phyloP scores from a whole-genome alignment of 2,888 invertebrate species.

The Itoplectis maculator region DNA sequence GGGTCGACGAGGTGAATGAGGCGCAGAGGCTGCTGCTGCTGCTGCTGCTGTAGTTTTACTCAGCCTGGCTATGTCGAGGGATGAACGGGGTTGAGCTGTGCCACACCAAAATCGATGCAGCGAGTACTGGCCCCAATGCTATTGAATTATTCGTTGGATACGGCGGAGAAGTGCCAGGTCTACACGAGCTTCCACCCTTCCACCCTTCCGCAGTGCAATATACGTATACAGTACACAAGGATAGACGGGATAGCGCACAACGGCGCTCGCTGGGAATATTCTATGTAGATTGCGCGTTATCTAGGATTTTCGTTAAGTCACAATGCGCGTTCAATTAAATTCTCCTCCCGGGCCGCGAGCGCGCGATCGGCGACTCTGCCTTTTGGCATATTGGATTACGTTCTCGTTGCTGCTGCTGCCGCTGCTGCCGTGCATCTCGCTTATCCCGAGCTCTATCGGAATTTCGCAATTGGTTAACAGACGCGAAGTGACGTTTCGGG shows the following conservation, averaged over 20 bases:
- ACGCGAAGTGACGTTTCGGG: no score
- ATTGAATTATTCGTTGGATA: conserved; percentile 42
- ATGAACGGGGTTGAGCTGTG: conserved; percentile 33
- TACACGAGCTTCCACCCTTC: conserved; percentile 11
- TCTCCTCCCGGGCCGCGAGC: background rate
- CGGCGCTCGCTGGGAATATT: background rate
- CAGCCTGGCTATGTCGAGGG: conserved; percentile 2
- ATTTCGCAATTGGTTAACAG: conserved; percentile 23
- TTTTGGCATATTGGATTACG: background rate
- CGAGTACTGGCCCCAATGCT: conserved; percentile 41
- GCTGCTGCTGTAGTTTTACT: conserved; percentile 15
- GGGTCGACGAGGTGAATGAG: conserved; percentile 28
- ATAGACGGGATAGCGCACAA: no score
- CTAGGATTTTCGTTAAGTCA: conserved; percentile 35
- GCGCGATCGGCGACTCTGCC: background rate
- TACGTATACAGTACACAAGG: background rate
- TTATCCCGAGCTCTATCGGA: background rate
- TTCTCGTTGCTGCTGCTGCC: background rate
- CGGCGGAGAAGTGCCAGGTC: background rate
- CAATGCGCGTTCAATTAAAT: conserved; percentile 22
- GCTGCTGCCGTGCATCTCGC: background rate
- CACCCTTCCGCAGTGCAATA: background rate
- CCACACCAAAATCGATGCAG: conserved; percentile 72
- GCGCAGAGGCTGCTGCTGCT: conserved; percentile 8
- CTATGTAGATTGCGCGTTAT: conserved; percentile 5